phyloP scores from a whole-genome alignment of 2,888 invertebrate genomes.

The Alsophila aescularia region DNA sequence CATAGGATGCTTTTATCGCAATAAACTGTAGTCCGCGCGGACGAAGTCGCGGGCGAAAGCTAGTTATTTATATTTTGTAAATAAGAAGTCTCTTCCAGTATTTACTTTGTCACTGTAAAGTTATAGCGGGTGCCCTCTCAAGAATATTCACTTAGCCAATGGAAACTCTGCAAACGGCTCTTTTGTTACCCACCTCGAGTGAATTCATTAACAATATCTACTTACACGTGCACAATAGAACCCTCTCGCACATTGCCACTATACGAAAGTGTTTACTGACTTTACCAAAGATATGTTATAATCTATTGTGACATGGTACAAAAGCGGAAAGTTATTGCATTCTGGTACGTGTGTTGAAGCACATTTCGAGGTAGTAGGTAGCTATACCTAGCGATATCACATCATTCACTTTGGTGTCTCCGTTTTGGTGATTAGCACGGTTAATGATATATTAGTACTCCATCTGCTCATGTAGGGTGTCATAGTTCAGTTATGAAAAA shows the following conservation, averaged over 20 bases:
- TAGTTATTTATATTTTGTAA: not conserved
- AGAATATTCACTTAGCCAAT: constrained; percentile 63
- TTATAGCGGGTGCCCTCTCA: constrained; percentile 43
- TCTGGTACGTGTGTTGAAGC: constrained; percentile 27
- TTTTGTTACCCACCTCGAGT: constrained; percentile 63
- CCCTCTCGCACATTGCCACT: constrained; percentile 2
- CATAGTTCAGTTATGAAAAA: not conserved
- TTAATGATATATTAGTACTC: constrained; percentile 34
- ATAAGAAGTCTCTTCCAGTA: constrained; percentile 5
- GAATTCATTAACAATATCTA: constrained; percentile 57
- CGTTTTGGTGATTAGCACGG: constrained; percentile 43
- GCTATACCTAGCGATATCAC: too few relatives aligned
- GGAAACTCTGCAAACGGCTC: constrained; percentile 56
- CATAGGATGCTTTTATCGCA: too few relatives aligned
- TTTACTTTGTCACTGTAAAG: constrained; percentile 14
- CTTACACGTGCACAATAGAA: constrained; percentile 17
- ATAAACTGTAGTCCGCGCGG: too few relatives aligned
- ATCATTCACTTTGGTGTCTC: constrained; percentile 41
- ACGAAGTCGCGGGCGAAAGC: too few relatives aligned
- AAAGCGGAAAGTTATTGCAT: not conserved
- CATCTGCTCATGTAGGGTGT: constrained; percentile 5
- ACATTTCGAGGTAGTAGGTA: constrained; percentile 26
- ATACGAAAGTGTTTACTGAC: constrained; percentile 12
- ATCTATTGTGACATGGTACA: constrained; percentile 24
- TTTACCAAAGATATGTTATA: constrained; percentile 22